These are phyloP conservation scores for Oxyura jamaicensis DNA, from an alignment of 2,113 vertebrate species.

Conservation along the genomic window DNA sequence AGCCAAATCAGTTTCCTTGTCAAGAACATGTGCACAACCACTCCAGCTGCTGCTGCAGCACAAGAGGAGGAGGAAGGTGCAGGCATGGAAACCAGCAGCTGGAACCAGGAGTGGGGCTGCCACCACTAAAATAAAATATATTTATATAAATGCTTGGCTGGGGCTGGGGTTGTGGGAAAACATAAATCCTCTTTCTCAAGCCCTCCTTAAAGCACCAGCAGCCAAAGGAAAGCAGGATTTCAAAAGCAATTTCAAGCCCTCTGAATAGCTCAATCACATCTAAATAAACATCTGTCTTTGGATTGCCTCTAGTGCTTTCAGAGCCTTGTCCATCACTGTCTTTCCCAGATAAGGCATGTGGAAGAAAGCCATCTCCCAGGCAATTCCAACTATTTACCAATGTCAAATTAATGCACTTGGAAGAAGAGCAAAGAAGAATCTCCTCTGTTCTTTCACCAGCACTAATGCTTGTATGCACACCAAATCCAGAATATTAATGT, in stretches of 20 bases:
- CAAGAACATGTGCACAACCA: neutral
- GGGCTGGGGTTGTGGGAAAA: slow-evolving; percentile 18
- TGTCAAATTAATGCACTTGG: slow-evolving; percentile 63
- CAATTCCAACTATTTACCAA: slow-evolving; percentile 62
- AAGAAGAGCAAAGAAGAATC: slow-evolving; percentile 57
- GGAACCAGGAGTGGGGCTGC: slow-evolving; percentile 2
- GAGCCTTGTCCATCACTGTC: slow-evolving; percentile 66
- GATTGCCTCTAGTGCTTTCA: slow-evolving; percentile 54
- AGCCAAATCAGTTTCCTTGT: neutral
- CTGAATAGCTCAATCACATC: slow-evolving; percentile 58
- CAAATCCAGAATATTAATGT: slow-evolving; percentile 34
- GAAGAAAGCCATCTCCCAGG: slow-evolving; percentile 65
- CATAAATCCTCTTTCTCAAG: slow-evolving; percentile 43
- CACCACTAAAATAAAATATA: neutral
- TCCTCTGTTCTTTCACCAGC: slow-evolving; percentile 25
- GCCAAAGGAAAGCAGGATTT: slow-evolving; percentile 49
- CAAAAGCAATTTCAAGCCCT: slow-evolving; percentile 47
- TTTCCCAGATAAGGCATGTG: slow-evolving; percentile 57
- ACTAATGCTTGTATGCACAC: slow-evolving; percentile 8
- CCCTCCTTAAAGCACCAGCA: slow-evolving; percentile 29
- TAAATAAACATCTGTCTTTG: slow-evolving; percentile 64
- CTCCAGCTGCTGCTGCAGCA: neutral
- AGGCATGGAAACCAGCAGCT: slow-evolving; percentile 1
- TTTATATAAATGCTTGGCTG: slow-evolving; percentile 30
- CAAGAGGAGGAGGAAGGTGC: neutral